Evolutionary conservation across 2,113 vertebrate species (phyloP).

Genomic region (Zingel zingel): DNA sequence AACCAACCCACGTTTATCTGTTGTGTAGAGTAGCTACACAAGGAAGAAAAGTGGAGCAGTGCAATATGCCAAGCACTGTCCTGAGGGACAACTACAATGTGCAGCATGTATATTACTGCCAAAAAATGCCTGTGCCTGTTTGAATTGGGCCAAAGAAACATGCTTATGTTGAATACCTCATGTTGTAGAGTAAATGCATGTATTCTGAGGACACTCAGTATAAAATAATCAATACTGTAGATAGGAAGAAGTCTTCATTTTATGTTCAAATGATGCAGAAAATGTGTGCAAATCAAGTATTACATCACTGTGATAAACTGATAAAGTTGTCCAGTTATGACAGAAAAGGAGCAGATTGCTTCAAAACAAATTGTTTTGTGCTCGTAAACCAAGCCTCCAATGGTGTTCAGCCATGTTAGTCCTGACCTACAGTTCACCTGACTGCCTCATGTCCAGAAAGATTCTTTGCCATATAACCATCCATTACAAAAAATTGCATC

Average conservation of each 20-base stretch:
- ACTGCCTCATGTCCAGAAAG: conserved; percentile 2
- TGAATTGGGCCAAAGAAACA: conserved; percentile 43
- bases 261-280: conserved; percentile 3
- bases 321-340: background rate
- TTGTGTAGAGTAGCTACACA: conserved; percentile 8
- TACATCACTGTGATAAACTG: background rate
- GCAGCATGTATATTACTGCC: conserved; percentile 42
- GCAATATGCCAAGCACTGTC: conserved; percentile 52
- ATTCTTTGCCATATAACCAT: background rate
- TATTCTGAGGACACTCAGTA: background rate
- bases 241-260: background rate
- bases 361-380: conserved; percentile 1
- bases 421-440: background rate
- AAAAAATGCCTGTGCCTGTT: conserved; percentile 42
- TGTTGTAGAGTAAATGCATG: conserved; percentile 32
- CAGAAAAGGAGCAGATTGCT: conserved; percentile 4
- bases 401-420: background rate
- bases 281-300: background rate
- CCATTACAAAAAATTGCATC: background rate
- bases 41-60: conserved; percentile 57
- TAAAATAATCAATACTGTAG: background rate
- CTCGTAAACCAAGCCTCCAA: background rate
- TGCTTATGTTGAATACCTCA: conserved; percentile 12
- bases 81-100: conserved; percentile 61
- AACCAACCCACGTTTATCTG: conserved; percentile 18